Percentiles rank a stretch among this genome's conserved stretches.
Evolutionary conservation across 1,140 invertebrate species (phyloP).

Genomic region (Odontomachus brunneus): DNA sequence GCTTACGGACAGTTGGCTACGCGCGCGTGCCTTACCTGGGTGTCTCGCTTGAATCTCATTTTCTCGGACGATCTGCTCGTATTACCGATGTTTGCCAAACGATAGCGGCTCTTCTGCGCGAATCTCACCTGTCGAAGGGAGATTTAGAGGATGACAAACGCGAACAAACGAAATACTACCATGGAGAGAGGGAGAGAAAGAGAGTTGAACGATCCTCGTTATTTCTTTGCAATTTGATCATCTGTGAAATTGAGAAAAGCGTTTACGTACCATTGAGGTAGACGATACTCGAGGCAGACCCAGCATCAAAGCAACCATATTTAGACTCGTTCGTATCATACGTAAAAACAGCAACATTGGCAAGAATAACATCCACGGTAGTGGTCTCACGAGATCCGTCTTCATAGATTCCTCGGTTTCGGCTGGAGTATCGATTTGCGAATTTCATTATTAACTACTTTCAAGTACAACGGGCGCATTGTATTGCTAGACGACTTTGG

Average conservation of each 20-base stretch:
- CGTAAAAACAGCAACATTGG: conserved; percentile 84
- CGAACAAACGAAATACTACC: conserved; percentile 17
- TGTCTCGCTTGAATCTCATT: conserved; percentile 6
- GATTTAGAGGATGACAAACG: not conserved
- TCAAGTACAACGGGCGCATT: no score
- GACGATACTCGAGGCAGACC: conserved; percentile 85
- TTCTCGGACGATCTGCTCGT: not conserved
- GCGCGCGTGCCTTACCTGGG: no score
- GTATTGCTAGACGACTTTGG: no score
- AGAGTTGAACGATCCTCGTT: no score
- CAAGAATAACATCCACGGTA: conserved; percentile 87
- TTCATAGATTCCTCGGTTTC: conserved; percentile 82
- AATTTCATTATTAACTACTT: not conserved
- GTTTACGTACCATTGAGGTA: conserved; percentile 84
- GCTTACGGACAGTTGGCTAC: no score
- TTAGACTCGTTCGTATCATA: conserved; percentile 81
- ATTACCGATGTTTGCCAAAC: conserved; percentile 70
- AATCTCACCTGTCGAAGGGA: conserved; percentile 81
- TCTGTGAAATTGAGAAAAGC: no score
- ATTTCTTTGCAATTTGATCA: no score
- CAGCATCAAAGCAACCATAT: conserved; percentile 81
- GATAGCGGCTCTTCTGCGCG: conserved; percentile 84
- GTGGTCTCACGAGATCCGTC: conserved; percentile 84
- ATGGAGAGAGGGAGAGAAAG: no score
- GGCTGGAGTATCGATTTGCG: conserved; percentile 61